A percentile compares a stretch with the other conserved stretches of the same genome.
phyloP scores from a whole-genome alignment of 2,113 vertebrate species.

The Lathamus discolor region DNA sequence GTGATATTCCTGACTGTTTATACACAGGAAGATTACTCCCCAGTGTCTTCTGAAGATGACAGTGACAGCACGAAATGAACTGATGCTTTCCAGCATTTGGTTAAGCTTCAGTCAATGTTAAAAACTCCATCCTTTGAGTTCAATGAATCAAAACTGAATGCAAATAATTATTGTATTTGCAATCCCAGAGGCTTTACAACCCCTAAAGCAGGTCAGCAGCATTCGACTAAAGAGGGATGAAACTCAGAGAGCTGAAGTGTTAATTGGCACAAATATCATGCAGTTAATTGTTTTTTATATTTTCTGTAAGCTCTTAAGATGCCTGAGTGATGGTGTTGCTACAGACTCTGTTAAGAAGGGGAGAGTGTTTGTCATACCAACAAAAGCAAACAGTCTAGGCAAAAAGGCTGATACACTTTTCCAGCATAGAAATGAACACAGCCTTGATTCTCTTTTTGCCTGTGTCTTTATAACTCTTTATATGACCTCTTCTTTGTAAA shows the following conservation, averaged over 20 bases:
- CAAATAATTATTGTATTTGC: constrained; percentile 5
- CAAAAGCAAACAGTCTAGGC: neutral
- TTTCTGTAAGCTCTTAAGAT: neutral
- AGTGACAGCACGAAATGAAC: neutral
- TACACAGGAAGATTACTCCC: neutral
- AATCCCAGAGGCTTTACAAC: neutral
- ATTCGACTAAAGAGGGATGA: neutral
- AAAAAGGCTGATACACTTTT: neutral
- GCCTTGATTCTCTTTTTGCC: neutral
- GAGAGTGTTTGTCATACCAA: neutral
- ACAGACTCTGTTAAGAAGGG: rapidly evolving
- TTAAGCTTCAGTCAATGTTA: neutral
- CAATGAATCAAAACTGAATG: neutral
- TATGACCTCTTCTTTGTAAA: neutral
- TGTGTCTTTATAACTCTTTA: neutral
- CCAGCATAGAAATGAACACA: neutral
- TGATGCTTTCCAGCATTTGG: neutral
- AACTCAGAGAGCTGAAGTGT: neutral
- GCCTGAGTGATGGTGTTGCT: neutral
- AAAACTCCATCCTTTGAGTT: neutral
- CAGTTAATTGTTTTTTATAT: neutral
- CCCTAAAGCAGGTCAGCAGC: neutral
- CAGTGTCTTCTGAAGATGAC: neutral
- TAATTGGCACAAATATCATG: neutral
- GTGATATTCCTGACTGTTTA: neutral